Evolutionary conservation across 1,140 invertebrate genomes (phyloP), one percentile per base, ranked within the genome.

Genomic region (Philopotamus ludificatus): DNA sequence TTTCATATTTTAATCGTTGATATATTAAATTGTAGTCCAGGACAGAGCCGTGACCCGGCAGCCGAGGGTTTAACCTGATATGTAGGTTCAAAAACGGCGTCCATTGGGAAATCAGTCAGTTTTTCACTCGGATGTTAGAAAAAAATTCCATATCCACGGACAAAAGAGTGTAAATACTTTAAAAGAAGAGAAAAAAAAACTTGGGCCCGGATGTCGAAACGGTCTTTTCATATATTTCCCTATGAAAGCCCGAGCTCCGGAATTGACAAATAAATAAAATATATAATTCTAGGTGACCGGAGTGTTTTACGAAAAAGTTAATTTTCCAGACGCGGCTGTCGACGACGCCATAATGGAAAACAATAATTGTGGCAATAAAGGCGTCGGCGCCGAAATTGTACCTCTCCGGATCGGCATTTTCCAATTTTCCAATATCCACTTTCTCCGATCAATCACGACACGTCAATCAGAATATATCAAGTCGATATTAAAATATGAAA

Each of bases 51-150:
- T 34, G 28, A 15, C 18, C 10, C 34, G 15, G 53, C 28, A 22
- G 50, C 23, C 2, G 50, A 22, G 16, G n/a, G n/a, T 20, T 26
- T 12, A 28, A 39, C 42, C 28, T 57, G 54, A 57, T 57, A 22
- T 41, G 54, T 57, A 57, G 39, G 54, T 42, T 57, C 54, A 57
- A 57, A 57, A 57, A 28, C 34, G 54, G 28, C 4, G 34, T 42
- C 54, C 54, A 9, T 9, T 20, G 54, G 54, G 54, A 57, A 57
- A 57, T 57, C 54, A 57, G 54, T 42, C 54, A 57, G 54, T 57
- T 57, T 57, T 57, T 57, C 54, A 57, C 54, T 54, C 39, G 54
- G 54, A 57, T 57, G 54, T 57, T 28, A 57, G 54, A 39, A 57
- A 57, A 34, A 57, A 57, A 57, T 39, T 57, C 54, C 34, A 18